Percentiles rank a stretch among this genome's conserved stretches.
Evolutionary conservation across 2,797 vertebrate species (phyloP).

Genomic region (Syngnathus rostellatus): DNA sequence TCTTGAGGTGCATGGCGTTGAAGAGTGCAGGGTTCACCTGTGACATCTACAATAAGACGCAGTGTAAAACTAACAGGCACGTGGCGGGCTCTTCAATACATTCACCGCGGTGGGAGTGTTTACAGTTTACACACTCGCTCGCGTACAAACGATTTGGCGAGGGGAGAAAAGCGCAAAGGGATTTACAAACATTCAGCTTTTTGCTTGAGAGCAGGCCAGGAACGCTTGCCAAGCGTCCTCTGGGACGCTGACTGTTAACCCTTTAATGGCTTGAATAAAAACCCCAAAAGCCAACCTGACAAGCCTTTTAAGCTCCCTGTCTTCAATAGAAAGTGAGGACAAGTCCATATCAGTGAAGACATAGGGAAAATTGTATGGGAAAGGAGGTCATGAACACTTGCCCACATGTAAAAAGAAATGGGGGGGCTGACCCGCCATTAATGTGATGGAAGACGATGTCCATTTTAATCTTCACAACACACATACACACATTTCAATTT

Average conservation of each 20-base stretch:
- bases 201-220: conserved; percentile 58
- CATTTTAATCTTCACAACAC: conserved; percentile 69
- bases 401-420: conserved; percentile 6
- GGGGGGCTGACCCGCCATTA: conserved; percentile 47
- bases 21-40: conserved; percentile 82
- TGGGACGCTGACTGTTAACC: conserved; percentile 37
- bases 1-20: conserved; percentile 80
- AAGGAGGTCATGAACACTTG: neutral
- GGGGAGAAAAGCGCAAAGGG: conserved; percentile 35
- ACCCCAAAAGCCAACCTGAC: conserved; percentile 36
- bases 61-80: neutral
- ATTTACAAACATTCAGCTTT: conserved; percentile 55
- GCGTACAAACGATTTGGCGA: conserved; percentile 36
- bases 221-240: conserved; percentile 49
- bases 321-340: conserved; percentile 24
- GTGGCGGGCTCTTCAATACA: conserved; percentile 19
- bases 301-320: conserved; percentile 31
- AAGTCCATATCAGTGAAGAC: conserved; percentile 19
- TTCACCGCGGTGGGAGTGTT: conserved; percentile 12
- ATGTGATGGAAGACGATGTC: conserved; percentile 66
- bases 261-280: conserved; percentile 48
- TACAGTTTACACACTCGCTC: conserved; percentile 21
- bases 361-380: neutral
- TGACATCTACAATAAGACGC: conserved; percentile 72
- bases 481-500: conserved; percentile 62